Percentiles rank a stretch among this genome's conserved stretches.
These are phyloP conservation scores for Anser brachyrhynchus DNA, from an alignment of 2,113 vertebrate species.

Conservation along the genomic window DNA sequence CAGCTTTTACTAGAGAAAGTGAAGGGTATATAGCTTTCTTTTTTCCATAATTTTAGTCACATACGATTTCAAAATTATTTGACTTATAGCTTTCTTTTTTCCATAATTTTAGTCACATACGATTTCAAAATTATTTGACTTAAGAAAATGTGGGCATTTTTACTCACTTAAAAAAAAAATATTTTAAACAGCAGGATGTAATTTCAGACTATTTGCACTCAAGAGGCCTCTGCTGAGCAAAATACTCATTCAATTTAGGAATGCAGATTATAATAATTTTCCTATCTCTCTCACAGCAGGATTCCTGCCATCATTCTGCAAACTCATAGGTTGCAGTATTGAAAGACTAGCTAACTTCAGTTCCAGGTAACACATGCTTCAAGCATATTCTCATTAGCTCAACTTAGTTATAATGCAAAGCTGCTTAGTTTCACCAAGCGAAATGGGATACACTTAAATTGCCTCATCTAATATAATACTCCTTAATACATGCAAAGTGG, in stretches of 20 bases:
- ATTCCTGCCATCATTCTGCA: slow-evolving; percentile 65
- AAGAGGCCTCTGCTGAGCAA: slow-evolving; percentile 78
- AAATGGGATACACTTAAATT: slow-evolving; percentile 68
- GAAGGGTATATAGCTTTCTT: background rate
- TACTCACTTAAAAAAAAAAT: slow-evolving; percentile 15
- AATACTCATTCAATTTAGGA: slow-evolving; percentile 76
- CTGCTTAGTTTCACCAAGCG: slow-evolving; percentile 59
- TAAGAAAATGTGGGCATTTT: slow-evolving; percentile 43
- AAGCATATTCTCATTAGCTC: slow-evolving; percentile 57
- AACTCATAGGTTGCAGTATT: slow-evolving; percentile 56
- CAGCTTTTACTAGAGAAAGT: background rate
- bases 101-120: background rate
- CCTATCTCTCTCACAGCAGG: slow-evolving; percentile 75
- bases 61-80: background rate
- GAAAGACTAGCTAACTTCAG: slow-evolving; percentile 65
- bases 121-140: slow-evolving; percentile 40
- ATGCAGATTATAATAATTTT: slow-evolving; percentile 80
- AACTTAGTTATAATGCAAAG: slow-evolving; percentile 68
- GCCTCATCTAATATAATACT: slow-evolving; percentile 60
- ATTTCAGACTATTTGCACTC: slow-evolving; percentile 76
- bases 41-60: background rate
- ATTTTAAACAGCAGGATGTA: slow-evolving; percentile 73
- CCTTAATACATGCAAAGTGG: slow-evolving; percentile 69
- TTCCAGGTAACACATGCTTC: slow-evolving; percentile 56
- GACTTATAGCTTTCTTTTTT: background rate